These are phyloP conservation scores for Latrodectus geometricus DNA, from an alignment of 1,140 invertebrate species.

Conservation along the genomic window DNA sequence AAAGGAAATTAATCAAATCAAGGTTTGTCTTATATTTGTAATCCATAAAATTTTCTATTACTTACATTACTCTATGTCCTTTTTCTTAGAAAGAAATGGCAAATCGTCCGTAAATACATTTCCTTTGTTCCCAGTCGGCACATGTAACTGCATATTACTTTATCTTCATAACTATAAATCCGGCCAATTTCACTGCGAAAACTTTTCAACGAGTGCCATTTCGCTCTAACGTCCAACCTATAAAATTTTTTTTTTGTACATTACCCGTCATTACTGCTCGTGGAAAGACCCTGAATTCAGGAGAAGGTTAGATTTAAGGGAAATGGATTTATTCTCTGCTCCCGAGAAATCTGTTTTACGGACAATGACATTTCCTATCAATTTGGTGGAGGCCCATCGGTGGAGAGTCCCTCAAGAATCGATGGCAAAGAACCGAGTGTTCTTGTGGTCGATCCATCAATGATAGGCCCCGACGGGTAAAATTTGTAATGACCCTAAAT, in stretches of 20 bases:
- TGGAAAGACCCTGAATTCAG: slow-evolving; percentile 28
- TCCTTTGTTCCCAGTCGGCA: too few species aligned
- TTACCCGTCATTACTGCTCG: slow-evolving; percentile 34
- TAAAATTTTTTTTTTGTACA: slow-evolving; percentile 53
- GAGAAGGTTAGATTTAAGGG: neutral
- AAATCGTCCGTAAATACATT: too few species aligned
- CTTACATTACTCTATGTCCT: too few species aligned
- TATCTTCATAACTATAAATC: slow-evolving; percentile 39
- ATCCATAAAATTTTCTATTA: too few species aligned
- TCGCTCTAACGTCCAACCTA: slow-evolving; percentile 61
- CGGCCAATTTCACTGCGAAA: slow-evolving; percentile 23
- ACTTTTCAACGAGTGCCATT: slow-evolving; percentile 61
- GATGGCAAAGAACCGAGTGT: slow-evolving; percentile 23
- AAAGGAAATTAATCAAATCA: too few species aligned
- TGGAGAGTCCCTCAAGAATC: neutral
- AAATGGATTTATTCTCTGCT: slow-evolving; percentile 12
- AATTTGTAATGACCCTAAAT: slow-evolving; percentile 35
- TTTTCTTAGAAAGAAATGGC: too few species aligned
- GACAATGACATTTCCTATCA: slow-evolving; percentile 49
- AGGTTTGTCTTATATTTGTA: too few species aligned
- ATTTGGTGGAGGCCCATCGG: slow-evolving; percentile 18
- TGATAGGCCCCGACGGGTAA: slow-evolving; percentile 42
- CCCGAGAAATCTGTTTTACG: slow-evolving; percentile 10
- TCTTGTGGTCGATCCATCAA: slow-evolving; percentile 44
- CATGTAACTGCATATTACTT: neutral